These are phyloP conservation scores for Tethea ocularis DNA, from an alignment of 2,888 invertebrate species.

Conservation along the genomic window DNA sequence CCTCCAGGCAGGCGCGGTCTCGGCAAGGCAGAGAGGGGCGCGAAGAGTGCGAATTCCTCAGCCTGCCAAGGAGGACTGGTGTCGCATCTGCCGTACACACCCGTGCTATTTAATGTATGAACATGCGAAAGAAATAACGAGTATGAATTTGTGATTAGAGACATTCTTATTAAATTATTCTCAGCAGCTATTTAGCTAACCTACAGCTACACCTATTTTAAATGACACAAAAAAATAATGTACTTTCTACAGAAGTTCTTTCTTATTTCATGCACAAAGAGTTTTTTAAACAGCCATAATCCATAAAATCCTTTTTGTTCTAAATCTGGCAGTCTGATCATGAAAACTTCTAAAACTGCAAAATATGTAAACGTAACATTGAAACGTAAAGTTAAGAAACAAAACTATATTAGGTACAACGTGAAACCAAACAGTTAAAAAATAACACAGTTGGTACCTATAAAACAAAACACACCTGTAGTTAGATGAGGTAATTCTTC, in stretches of 20 bases:
- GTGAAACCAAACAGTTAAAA: conserved; percentile 42
- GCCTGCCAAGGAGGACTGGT: conserved; percentile 55
- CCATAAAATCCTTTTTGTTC: background rate
- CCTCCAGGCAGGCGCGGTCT: no score
- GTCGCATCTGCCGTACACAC: conserved; percentile 40
- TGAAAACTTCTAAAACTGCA: background rate
- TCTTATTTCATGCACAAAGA: no score
- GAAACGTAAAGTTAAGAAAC: conserved; percentile 40
- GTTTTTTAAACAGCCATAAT: background rate
- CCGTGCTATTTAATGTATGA: background rate
- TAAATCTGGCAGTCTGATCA: background rate
- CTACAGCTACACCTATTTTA: background rate
- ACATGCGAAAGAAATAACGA: background rate
- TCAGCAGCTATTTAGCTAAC: background rate
- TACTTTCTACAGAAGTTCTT: no score
- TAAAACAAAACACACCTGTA: conserved; percentile 43
- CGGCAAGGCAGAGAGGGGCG: conserved; percentile 7
- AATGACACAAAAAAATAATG: background rate
- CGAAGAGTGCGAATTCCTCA: conserved; percentile 44
- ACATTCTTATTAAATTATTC: background rate
- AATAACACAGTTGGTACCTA: conserved; percentile 42
- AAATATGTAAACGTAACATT: conserved; percentile 44
- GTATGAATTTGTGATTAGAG: background rate
- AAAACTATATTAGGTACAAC: conserved; percentile 37
- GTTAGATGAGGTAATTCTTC: conserved; percentile 50